These are phyloP conservation scores for Ictalurus punctatus DNA, from an alignment of 2,113 vertebrate genomes.

Conservation along the genomic window DNA sequence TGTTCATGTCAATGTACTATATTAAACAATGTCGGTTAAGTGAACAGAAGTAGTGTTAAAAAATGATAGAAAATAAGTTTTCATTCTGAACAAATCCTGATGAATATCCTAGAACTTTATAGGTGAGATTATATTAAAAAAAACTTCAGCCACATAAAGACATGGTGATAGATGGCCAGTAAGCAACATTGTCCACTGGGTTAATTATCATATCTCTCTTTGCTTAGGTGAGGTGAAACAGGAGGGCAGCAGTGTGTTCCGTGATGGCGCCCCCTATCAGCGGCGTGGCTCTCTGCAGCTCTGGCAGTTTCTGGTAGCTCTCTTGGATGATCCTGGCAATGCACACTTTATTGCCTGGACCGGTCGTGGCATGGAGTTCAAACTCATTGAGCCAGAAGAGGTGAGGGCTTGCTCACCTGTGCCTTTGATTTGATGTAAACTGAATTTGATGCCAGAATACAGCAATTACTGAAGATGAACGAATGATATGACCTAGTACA, in stretches of 20 bases:
- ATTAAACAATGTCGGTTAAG: no score
- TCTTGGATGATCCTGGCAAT: slow-evolving; percentile 90
- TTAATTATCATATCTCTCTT: slow-evolving; percentile 7
- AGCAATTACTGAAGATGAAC: background rate
- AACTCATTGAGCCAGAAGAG: slow-evolving; percentile 98
- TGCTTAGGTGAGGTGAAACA: slow-evolving; percentile 88
- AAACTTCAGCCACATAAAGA: background rate
- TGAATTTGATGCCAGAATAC: background rate
- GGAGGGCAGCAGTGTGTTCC: slow-evolving; percentile 78
- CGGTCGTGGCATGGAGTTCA: slow-evolving; percentile 98
- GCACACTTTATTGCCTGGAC: slow-evolving; percentile 98
- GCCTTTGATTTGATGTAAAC: background rate
- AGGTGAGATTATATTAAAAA: background rate
- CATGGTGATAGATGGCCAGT: background rate
- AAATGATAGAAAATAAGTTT: background rate
- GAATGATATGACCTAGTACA: background rate
- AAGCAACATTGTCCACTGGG: background rate
- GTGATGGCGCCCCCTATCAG: slow-evolving; percentile 91
- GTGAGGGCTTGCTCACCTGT: slow-evolving; percentile 60
- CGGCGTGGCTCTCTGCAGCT: slow-evolving; percentile 93
- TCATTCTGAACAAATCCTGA: background rate
- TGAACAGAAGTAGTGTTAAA: background rate
- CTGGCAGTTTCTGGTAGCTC: slow-evolving; percentile 96
- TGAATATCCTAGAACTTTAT: background rate
- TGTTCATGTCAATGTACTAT: background rate